Base-by-base conservation (phyloP, 2,797 vertebrate species). In the Rhinichthys osculus region DNA sequence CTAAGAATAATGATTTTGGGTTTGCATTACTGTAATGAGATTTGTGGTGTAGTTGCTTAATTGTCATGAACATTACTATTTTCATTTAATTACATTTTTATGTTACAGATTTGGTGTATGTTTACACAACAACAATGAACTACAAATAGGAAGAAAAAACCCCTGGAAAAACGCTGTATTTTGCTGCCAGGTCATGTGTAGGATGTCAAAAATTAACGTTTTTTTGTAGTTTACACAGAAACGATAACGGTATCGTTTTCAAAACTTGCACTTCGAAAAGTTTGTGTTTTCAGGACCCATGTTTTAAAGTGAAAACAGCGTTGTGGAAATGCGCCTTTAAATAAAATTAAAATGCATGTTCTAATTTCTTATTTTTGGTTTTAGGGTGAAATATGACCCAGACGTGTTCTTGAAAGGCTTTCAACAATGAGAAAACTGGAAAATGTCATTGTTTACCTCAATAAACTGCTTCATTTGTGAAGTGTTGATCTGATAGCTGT, bases 391-490 rank as follows among this genome's bases (percentile, higher is more conserved):
- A 66, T 47, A 42, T 9, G 77, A 79, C 23, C 66, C 16, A 10
- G 19, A 3, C 6, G 33, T 17, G 14, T 40, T 57, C 33, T 57
- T 62, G n/a, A 27, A 21, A 67, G 17, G 3, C 35, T 35, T 42
- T 6, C 50, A 85, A 52, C 2, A 27, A 13, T 67, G 38, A 17
- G 7, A 21, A 38, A 38, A 30, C 10, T 17, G 54, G 14, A 47
- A 57, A 21, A 21, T n/a, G n/a, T 72, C n/a, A 7, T 9, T 1
- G 13, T 67, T 78, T 95, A 99, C 98, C 97, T 99, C 96, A 90
- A 96, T 93, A 93, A 99, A 99, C 82, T 97, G 96, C 89, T 99
- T 99, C 91, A 97, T 88, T 3, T 97, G 97, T 74, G 96, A 90
- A 74, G 93, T 89, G 87, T 96, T 98, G 72, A 94, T 95, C 90